Percentiles rank a stretch among this genome's conserved stretches.
phyloP scores from a whole-genome alignment of 2,797 vertebrate genomes.

The Aselliscus stoliczkanus region DNA sequence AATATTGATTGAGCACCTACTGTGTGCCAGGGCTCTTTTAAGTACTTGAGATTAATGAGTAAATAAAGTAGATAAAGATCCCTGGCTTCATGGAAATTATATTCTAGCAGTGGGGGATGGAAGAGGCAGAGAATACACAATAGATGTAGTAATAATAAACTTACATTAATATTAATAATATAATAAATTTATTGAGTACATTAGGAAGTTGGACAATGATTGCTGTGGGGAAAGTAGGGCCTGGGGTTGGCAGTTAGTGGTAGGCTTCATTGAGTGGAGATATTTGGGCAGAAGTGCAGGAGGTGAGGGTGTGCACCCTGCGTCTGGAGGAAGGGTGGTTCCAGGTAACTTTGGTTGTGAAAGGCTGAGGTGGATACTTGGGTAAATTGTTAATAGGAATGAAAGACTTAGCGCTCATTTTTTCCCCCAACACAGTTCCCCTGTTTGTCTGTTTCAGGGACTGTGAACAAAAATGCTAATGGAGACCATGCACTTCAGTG shows the following conservation, averaged over 20 bases:
- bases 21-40: neutral
- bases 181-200: neutral
- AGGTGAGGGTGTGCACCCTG: fast-evolving
- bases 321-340: neutral
- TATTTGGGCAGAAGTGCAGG: neutral
- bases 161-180: neutral
- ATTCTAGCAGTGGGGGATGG: neutral
- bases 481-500: neutral
- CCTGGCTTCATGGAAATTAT: neutral
- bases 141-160: neutral
- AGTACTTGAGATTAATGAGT: neutral
- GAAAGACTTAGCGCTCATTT: neutral
- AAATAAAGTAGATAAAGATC: neutral
- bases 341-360: neutral
- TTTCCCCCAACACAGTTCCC: neutral
- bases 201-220: neutral
- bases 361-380: neutral
- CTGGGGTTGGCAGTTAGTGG: neutral
- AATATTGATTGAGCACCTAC: neutral
- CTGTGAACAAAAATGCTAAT: neutral
- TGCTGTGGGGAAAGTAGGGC: neutral
- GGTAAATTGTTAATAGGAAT: neutral
- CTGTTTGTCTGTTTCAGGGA: neutral
- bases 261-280: too few species aligned
- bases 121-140: neutral